phyloP scores from a whole-genome alignment of 2,888 invertebrate species.

The Torymus texanus region DNA sequence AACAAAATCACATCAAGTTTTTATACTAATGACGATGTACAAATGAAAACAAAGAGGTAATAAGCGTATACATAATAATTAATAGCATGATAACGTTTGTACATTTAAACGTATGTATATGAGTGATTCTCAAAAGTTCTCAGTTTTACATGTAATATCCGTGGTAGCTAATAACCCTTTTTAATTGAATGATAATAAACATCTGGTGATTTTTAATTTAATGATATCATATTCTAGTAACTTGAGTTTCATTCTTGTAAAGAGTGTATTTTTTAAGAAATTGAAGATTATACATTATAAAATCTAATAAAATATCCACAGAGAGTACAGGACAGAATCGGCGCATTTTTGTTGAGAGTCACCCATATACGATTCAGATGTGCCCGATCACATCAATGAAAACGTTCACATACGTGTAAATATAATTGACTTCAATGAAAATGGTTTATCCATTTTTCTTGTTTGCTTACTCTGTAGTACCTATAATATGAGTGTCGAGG shows the following conservation, averaged over 20 bases:
- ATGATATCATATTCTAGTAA: no score
- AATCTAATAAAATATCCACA: no score
- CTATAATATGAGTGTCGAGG: conserved; percentile 46
- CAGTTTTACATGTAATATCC: no score
- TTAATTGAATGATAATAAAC: no score
- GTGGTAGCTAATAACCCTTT: no score
- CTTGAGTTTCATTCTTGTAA: no score
- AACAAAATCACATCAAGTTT: conserved; percentile 31
- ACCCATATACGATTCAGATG: conserved; percentile 36
- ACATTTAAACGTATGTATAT: conserved; percentile 35
- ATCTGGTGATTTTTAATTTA: no score
- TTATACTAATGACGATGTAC: conserved; percentile 17
- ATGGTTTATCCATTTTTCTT: conserved; percentile 32
- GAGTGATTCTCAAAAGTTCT: no score
- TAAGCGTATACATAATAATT: conserved; percentile 49
- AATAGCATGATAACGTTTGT: conserved; percentile 50
- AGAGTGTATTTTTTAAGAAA: no score
- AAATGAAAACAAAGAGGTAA: conserved; percentile 45
- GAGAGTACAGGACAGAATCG: no score
- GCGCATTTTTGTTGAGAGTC: no score
- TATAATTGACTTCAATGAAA: conserved; percentile 35
- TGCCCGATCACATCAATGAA: conserved; percentile 12
- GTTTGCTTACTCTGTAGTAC: conserved; percentile 41
- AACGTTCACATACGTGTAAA: conserved; percentile 11
- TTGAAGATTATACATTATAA: no score